Conservation (phyloP, 2,113 vertebrate genomes). For the Mobula hypostoma region DNA sequence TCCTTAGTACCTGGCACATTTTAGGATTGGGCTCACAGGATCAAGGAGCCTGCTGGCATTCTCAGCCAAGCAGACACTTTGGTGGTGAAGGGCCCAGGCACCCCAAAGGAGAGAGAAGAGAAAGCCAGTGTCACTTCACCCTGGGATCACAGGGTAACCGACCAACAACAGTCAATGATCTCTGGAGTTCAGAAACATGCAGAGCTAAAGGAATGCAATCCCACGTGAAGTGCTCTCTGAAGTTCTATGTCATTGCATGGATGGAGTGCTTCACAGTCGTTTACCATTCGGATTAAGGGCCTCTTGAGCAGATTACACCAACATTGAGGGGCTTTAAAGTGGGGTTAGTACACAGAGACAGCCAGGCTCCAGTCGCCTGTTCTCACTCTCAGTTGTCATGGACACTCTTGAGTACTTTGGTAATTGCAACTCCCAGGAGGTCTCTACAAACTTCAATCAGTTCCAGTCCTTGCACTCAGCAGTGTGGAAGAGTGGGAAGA, state of each 20-base stretch:
- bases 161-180: not conserved
- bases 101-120: not conserved
- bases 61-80: not conserved
- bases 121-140: not conserved
- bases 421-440: constrained; percentile 29
- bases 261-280: not conserved
- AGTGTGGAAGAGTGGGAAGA: too few species aligned
- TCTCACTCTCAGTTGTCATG: not conserved
- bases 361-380: not conserved
- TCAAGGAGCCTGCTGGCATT: not conserved
- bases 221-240: constrained; percentile 3
- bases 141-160: not conserved
- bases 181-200: not conserved
- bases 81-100: not conserved
- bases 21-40: not conserved
- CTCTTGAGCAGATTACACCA: constrained; percentile 14
- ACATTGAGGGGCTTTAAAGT: constrained; percentile 12
- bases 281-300: constrained; percentile 26
- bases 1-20: too few species aligned
- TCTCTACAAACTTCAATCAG: not conserved
- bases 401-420: not conserved
- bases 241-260: not conserved
- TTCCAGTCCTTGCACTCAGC: not conserved
- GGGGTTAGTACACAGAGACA: constrained; percentile 17
- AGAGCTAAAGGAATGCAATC: not conserved